Base-by-base conservation (phyloP, 2,888 invertebrate genomes). In the Patella ulyssiponensis region DNA sequence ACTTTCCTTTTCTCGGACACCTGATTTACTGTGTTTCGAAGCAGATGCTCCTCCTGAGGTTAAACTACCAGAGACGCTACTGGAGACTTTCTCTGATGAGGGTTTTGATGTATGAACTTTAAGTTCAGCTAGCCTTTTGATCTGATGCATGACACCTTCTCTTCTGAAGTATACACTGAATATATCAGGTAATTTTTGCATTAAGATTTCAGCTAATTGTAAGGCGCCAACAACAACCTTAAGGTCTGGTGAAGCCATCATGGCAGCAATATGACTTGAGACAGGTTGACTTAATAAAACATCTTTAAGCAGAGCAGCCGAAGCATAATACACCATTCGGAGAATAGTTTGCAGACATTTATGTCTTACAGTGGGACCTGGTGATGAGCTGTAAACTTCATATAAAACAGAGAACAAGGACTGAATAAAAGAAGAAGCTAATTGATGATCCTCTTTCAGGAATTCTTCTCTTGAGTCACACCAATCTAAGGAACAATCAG, bases 381-480 rank as follows among this genome's bases (percentile, higher is more conserved):
- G 98, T 81, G 98, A 98, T 87, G 97, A 97, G 92, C 97, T 98
- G 93, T 99, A 99, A 77, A 99, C 98, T 93, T 99, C 98, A 92
- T 98, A 98, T 71, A 99, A 93, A 51, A 99, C 97, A 70, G 96
- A 96, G 92, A 99, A 97, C 80, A 99, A 93, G 69, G 97, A 96
- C 94, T 94, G 91, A 93, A 94, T 80, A 81, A 91, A 91, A 74
- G 94, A 93, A 2, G 95, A 94, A 3, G 95, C 95, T 77, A 95
- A 92, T 53, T 95, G 94, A 58, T 94, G 93, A 86, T 95, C 95
- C 88, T 95, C 94, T 79, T 94, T 93, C 71, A 96, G 91, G 85
- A 95, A 94, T 73, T 94, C 94, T 70, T 95, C 94, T 69, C 95
- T 92, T 0, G 95, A 94, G 91, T 95, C 95, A 87, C 87, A 88